Base-by-base conservation (phyloP, 2,888 invertebrate genomes). In the Hofmannophila pseudospretella region DNA sequence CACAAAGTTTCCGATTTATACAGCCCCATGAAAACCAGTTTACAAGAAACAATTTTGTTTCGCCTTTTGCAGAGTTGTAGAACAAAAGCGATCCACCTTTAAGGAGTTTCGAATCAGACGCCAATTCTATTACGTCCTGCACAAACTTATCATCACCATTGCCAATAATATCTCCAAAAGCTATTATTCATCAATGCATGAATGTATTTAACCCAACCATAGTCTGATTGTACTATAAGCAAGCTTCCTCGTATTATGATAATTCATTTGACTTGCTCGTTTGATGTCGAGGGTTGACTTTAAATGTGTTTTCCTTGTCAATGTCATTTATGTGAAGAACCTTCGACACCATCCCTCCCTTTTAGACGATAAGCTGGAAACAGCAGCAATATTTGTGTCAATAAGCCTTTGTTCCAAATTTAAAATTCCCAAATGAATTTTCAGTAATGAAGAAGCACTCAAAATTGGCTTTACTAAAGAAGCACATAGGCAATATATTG, bases 181-280 rank as follows among this genome's bases (percentile, higher is more conserved):
- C 57, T 69, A 72, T 52, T 45, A 47, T 37, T 32, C 23, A 23
- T 14, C 32, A 36, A 33, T 38, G 44, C 45, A 32, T 44, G 39
- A 23, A 30, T 16, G 12, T 16, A 30, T 2, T 2, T n/a, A n/a
- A n/a, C n/a, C n/a, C n/a, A n/a, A n/a, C n/a, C n/a, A n/a, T n/a
- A n/a, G n/a, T n/a, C n/a, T 13, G 4, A 12, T n/a, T n/a, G 11
- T 14, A 7, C 3, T 41, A 45, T 44, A 38, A 42, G 55, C 39
- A 43, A 51, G 61, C 58, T 60, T 61, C 57, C 47, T 54, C 51
- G 49, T 75, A 62, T 69, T 58, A 68, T 64, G 66, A 73, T 70
- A 71, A 82, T 85, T 85, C 85, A 85, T 85, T 85, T 85, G 85
- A 85, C 85, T 85, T 85, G 85, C 79, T 75, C 65, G 58, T 34